A percentile compares a stretch with the other conserved stretches of the same genome.
phyloP scores from a whole-genome alignment of 2,797 vertebrate species.

The Peromyscus attwateri region DNA sequence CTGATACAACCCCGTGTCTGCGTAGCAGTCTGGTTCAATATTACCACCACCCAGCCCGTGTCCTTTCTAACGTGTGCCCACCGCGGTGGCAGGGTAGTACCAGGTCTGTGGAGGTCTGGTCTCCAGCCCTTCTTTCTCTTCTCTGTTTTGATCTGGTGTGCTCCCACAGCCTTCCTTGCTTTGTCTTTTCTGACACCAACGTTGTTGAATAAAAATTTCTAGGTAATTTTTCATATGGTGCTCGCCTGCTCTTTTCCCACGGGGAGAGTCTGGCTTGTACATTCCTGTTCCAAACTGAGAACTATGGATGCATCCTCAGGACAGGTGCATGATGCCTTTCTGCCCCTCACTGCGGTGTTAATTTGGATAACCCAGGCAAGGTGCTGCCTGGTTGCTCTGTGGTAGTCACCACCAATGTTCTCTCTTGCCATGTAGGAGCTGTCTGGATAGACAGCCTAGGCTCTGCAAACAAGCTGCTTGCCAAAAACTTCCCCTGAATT shows the following conservation, averaged over 20 bases:
- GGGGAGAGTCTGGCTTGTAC: not conserved
- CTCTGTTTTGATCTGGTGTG: not conserved
- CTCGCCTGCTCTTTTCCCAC: not conserved
- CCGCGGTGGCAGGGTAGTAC: no score
- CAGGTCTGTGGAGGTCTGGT: not conserved
- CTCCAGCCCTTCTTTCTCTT: not conserved
- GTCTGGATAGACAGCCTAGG: not conserved
- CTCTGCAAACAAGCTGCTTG: not conserved
- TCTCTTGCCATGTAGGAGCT: not conserved
- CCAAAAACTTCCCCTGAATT: not conserved
- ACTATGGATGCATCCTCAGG: not conserved
- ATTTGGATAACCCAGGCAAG: not conserved
- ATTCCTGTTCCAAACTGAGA: not conserved
- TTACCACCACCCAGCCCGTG: not conserved
- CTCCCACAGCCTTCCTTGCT: not conserved
- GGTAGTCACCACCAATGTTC: not conserved
- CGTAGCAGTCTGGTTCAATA: not conserved
- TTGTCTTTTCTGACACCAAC: not conserved
- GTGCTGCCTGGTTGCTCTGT: not conserved
- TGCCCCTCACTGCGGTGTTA: not conserved
- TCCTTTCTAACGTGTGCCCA: not conserved
- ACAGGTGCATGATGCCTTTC: not conserved
- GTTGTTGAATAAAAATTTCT: not conserved
- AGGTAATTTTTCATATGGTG: not conserved
- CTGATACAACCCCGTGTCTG: not conserved